Percentiles rank a stretch among this genome's conserved stretches.
Evolutionary conservation across 2,797 vertebrate species (phyloP).

Genomic region (Passerculus sandwichensis): DNA sequence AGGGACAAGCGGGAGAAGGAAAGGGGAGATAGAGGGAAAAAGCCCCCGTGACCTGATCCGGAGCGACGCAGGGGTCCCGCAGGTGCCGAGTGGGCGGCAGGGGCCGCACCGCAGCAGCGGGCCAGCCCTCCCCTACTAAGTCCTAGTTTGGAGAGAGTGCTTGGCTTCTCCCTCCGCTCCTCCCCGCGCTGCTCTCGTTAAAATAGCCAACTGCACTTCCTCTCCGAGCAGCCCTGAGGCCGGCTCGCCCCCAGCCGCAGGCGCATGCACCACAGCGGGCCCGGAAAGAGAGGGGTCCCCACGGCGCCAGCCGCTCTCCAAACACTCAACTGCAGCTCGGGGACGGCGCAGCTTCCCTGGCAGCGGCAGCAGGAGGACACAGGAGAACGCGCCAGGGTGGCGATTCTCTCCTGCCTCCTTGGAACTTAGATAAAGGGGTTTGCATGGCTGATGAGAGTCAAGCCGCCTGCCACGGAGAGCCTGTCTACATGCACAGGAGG

Average conservation of each 20-base stretch:
- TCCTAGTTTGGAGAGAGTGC: constrained; percentile 80
- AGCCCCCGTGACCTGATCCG: constrained; percentile 78
- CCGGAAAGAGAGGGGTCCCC: not conserved
- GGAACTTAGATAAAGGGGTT: not conserved
- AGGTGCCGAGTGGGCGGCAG: not conserved
- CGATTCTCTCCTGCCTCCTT: not conserved
- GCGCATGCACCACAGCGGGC: not conserved
- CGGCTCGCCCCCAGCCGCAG: not conserved
- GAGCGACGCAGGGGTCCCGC: constrained; percentile 31
- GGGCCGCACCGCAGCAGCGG: not conserved
- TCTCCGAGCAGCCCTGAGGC: constrained; percentile 22
- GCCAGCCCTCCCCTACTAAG: constrained; percentile 54
- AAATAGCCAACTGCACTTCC: constrained; percentile 78
- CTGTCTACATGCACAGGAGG: not conserved
- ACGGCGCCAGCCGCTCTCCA: rapidly evolving
- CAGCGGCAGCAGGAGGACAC: not conserved
- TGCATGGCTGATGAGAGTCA: not conserved
- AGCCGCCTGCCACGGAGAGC: rapidly evolving
- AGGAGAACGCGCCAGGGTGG: not conserved
- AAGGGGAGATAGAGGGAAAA: not conserved
- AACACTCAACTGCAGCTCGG: not conserved
- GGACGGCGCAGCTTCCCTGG: not conserved
- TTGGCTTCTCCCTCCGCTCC: constrained; percentile 58
- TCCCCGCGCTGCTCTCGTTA: constrained; percentile 59
- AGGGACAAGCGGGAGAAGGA: not conserved